These are phyloP conservation scores for Samia ricini DNA, from an alignment of 1,140 invertebrate genomes.

Conservation along the genomic window DNA sequence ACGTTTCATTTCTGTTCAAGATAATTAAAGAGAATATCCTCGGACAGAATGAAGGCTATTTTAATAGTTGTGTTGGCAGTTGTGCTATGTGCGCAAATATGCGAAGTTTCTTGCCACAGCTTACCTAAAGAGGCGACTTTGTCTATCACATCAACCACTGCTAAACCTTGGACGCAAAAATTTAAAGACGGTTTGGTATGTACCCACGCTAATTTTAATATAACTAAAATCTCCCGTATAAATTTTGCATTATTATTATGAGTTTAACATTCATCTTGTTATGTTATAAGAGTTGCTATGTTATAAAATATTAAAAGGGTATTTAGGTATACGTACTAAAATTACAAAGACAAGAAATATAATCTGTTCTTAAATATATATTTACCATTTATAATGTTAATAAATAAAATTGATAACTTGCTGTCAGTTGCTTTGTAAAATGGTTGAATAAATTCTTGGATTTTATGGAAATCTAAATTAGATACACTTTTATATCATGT, in stretches of 20 bases:
- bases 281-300: too few relatives aligned
- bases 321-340: too few relatives aligned
- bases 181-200: constrained; percentile 46
- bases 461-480: too few relatives aligned
- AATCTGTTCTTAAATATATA: too few relatives aligned
- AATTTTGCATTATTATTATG: background rate
- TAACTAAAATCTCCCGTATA: background rate
- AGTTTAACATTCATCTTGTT: too few relatives aligned
- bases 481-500: background rate
- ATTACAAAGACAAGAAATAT: too few relatives aligned
- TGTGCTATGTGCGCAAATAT: constrained; percentile 25
- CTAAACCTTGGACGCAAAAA: constrained; percentile 37
- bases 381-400: too few relatives aligned
- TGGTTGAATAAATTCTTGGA: too few relatives aligned
- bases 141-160: constrained; percentile 25
- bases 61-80: constrained; percentile 30
- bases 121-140: background rate
- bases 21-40: background rate
- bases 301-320: too few relatives aligned
- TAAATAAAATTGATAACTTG: too few relatives aligned
- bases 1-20: background rate
- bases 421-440: too few relatives aligned
- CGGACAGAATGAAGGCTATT: constrained; percentile 7
- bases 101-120: constrained; percentile 19
- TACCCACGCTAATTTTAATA: constrained; percentile 19